Percentiles rank a stretch among this genome's conserved stretches.
phyloP scores from a whole-genome alignment of 1,140 invertebrate genomes.

The Dinoponera quadriceps region DNA sequence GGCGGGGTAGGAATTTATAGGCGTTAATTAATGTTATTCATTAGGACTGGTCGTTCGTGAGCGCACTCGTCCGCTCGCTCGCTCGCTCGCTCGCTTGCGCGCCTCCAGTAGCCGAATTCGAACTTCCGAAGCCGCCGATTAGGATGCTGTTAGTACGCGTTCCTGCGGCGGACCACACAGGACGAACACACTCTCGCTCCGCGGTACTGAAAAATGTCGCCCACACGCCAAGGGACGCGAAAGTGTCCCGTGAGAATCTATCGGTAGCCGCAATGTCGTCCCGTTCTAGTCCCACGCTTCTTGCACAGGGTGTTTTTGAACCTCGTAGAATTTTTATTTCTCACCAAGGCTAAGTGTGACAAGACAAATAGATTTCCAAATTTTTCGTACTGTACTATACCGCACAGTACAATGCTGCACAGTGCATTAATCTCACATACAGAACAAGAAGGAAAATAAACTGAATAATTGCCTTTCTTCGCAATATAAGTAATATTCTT shows the following conservation, averaged over 20 bases:
- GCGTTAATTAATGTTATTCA: slow-evolving; percentile 75
- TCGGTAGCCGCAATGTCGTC: background rate
- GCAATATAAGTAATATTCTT: no score
- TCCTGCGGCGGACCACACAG: slow-evolving; percentile 63
- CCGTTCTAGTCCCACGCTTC: background rate
- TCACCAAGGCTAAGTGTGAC: background rate
- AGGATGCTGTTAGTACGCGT: slow-evolving; percentile 49
- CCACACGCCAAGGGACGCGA: slow-evolving; percentile 38
- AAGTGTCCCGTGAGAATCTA: slow-evolving; percentile 24
- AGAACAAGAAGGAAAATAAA: no score
- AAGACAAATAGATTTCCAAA: no score
- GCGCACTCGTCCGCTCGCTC: no score
- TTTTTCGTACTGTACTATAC: no score
- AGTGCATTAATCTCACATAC: no score
- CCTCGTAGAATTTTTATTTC: background rate
- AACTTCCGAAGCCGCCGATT: slow-evolving; percentile 60
- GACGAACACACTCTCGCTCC: slow-evolving; percentile 16
- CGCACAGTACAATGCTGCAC: no score
- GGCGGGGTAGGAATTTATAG: slow-evolving; percentile 66
- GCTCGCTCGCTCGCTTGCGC: slow-evolving; percentile 1
- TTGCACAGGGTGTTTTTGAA: background rate
- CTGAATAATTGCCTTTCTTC: no score
- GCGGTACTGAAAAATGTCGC: slow-evolving; percentile 47
- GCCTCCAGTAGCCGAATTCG: slow-evolving; percentile 61
- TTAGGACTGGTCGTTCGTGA: slow-evolving; percentile 54